Evolutionary conservation across 2,888 invertebrate genomes (phyloP).

Genomic region (Spilosoma lubricipeda): DNA sequence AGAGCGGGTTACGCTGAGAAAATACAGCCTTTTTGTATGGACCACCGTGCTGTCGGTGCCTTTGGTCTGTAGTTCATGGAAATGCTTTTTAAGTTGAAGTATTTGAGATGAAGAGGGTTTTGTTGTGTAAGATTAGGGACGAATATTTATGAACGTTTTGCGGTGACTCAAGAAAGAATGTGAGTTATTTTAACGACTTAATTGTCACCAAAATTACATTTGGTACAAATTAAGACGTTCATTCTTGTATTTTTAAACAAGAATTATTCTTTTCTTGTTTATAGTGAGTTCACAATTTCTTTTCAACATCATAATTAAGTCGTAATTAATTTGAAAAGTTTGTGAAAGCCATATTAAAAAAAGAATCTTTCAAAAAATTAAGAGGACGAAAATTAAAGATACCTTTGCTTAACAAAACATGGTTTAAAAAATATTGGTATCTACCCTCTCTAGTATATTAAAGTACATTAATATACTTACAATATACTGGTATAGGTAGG

Average conservation of each 20-base stretch:
- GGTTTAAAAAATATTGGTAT: background rate
- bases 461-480: background rate
- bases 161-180: conserved; percentile 19
- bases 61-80: conserved; percentile 34
- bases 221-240: conserved; percentile 13
- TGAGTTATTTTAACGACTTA: conserved; percentile 23
- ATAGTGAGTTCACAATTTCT: background rate
- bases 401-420: background rate
- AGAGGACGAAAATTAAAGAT: background rate
- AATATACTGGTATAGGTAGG: background rate
- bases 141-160: conserved; percentile 25
- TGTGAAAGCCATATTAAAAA: background rate
- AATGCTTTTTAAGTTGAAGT: conserved; percentile 36
- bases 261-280: background rate
- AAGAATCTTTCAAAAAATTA: background rate
- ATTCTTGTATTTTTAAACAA: background rate
- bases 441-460: background rate
- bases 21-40: conserved; percentile 45
- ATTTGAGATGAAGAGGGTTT: conserved; percentile 35
- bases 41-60: conserved; percentile 48
- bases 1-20: conserved; percentile 48
- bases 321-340: background rate
- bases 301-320: background rate
- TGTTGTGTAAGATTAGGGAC: conserved; percentile 22
- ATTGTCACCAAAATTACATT: conserved; percentile 21